phyloP scores from a whole-genome alignment of 2,113 vertebrate genomes.

The Phaethon lepturus region DNA sequence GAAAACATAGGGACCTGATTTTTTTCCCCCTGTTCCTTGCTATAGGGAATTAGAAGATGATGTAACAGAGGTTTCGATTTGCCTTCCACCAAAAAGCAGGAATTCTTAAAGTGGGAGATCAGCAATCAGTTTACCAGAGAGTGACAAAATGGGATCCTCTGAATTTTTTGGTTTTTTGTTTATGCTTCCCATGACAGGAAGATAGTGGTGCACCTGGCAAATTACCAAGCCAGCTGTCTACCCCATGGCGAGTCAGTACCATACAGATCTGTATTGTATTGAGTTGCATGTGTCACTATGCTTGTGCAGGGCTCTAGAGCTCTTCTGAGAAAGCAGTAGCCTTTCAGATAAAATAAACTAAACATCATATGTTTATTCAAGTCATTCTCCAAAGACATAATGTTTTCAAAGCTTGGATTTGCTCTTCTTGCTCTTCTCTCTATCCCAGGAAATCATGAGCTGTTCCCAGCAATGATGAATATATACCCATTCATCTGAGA shows the following conservation, averaged over 20 bases:
- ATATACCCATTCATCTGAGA: background rate
- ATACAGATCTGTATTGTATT: background rate
- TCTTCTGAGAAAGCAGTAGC: background rate
- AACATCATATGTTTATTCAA: background rate
- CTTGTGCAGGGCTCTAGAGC: background rate
- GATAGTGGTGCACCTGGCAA: background rate
- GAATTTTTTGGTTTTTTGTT: slow-evolving; percentile 25
- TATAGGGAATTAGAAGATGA: slow-evolving; percentile 45
- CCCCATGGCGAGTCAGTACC: background rate
- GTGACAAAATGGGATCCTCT: background rate
- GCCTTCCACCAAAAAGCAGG: fast-evolving
- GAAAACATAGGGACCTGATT: slow-evolving; percentile 10
- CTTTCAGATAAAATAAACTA: slow-evolving; percentile 25
- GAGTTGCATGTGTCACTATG: background rate
- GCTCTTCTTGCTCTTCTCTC: background rate
- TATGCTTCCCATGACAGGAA: slow-evolving; percentile 35
- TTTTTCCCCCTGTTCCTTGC: background rate
- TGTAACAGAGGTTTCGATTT: background rate
- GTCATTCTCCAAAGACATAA: background rate
- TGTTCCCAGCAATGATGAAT: background rate
- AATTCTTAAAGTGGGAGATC: slow-evolving; percentile 51
- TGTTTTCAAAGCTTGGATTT: slow-evolving; percentile 3
- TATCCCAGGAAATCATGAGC: background rate
- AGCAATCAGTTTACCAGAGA: slow-evolving; percentile 17
- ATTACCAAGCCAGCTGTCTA: slow-evolving; percentile 13